Base-by-base conservation (phyloP, 2,888 invertebrate species). In the Drosophila kuntzei region DNA sequence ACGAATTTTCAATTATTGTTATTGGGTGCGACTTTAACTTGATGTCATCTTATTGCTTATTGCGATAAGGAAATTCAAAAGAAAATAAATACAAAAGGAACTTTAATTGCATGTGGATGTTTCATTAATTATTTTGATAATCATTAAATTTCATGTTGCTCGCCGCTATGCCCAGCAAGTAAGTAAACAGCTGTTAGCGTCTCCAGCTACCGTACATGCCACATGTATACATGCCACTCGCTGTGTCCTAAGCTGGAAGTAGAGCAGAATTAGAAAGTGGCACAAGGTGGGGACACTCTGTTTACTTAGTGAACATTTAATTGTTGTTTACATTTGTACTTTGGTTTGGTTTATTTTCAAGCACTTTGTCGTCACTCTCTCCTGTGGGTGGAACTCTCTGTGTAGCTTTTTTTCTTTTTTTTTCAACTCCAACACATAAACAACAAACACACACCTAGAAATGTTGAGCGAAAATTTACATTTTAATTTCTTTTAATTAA, bases 401-500 rank as follows among this genome's bases (percentile, higher is more conserved):
- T 51, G 25, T 29, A 27, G 9, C 3, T 9, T 18, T 54, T 20
- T 32, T 41, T 32, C 14, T 41, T 8, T 46, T 55, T 71, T 74
- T 79, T 72, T 85, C 79, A 88, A 82, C 67, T 79, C 54, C 36
- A 58, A 27, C 64, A 60, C 57, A 64, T 62, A 76, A 76, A 66
- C 64, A 79, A 63, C 41, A 41, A 20, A 20, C 41, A 20, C 41
- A 39, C 50, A 58, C 16, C 32, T 20, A 22, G 11, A 64, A 73
- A 62, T 53, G 78, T 60, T 57, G 34, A 57, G 53, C 51, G 61
- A 43, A 60, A 89, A 83, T 83, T 83, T 83, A 89, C 89, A 83
- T 83, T 83, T 83, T 83, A 83, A 83, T 83, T 89, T 89, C 72
- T 80, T 89, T 89, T 89, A 87, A 83, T 89, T 89, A 83, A 88